Evolutionary conservation across 2,888 invertebrate genomes (phyloP).

Genomic region (Andrena haemorrhoa): DNA sequence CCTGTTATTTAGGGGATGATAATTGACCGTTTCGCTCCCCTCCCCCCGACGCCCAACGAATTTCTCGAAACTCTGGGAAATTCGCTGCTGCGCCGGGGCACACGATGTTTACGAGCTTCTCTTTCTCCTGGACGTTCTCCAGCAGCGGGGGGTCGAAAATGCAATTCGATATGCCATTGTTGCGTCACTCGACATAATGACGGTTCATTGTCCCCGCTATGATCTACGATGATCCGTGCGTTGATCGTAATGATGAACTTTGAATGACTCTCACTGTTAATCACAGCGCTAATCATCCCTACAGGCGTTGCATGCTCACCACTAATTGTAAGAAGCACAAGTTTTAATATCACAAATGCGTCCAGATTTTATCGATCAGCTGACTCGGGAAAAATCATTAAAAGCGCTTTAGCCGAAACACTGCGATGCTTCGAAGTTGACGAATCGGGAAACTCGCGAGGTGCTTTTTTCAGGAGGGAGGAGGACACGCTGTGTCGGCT

Average conservation of each 20-base stretch:
- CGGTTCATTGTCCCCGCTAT: constrained; percentile 33
- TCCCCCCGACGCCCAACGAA: constrained; percentile 67
- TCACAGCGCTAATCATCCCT: not conserved
- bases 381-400: not conserved
- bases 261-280: not conserved
- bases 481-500: constrained; percentile 80
- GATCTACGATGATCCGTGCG: constrained; percentile 23
- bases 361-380: constrained; percentile 1
- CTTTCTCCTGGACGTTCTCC: constrained; percentile 27
- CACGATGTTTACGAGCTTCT: constrained; percentile 58
- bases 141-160: constrained; percentile 51
- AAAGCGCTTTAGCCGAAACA: constrained; percentile 21
- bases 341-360: not conserved
- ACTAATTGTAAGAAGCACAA: not conserved
- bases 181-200: constrained; percentile 53
- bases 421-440: constrained; percentile 35
- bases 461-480: constrained; percentile 62
- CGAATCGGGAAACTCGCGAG: constrained; percentile 57
- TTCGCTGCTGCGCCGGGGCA: constrained; percentile 49
- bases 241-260: constrained; percentile 18
- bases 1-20: constrained; percentile 82
- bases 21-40: constrained; percentile 78
- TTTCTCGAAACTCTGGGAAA: constrained; percentile 70
- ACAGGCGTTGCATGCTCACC: not conserved
- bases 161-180: constrained; percentile 68